These are phyloP conservation scores for Baccha elongata DNA, from an alignment of 2,888 invertebrate species.

Conservation along the genomic window DNA sequence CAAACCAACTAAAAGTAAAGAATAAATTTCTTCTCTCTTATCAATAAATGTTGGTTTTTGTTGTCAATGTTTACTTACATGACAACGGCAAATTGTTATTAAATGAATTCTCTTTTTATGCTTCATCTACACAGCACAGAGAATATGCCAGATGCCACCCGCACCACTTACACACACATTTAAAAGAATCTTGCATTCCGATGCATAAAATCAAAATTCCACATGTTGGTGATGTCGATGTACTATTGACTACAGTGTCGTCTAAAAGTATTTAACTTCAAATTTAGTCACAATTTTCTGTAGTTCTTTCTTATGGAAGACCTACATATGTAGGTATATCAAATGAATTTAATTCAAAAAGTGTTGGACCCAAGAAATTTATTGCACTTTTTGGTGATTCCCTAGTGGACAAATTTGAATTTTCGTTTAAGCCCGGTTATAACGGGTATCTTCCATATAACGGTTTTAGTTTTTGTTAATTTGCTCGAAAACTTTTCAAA, in stretches of 20 bases:
- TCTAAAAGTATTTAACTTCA: background rate
- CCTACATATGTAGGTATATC: no score
- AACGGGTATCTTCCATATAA: no score
- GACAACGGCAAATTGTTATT: background rate
- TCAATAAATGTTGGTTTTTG: constrained; percentile 34
- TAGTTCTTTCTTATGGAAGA: no score
- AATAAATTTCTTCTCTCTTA: constrained; percentile 47
- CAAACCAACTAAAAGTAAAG: constrained; percentile 11
- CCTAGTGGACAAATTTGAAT: no score
- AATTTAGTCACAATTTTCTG: no score
- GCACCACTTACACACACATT: constrained; percentile 4
- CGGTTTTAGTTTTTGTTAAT: no score
- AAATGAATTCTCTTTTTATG: background rate
- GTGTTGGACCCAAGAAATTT: no score
- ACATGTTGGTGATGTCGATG: constrained; percentile 39
- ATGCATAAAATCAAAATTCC: constrained; percentile 24
- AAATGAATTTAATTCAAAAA: no score
- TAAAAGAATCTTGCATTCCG: constrained; percentile 22
- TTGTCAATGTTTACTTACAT: constrained; percentile 54
- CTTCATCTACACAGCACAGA: background rate
- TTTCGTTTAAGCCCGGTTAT: no score
- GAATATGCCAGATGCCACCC: background rate
- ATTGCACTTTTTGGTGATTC: no score
- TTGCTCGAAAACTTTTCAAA: no score
- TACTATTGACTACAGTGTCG: constrained; percentile 13